phyloP scores from a whole-genome alignment of 2,797 vertebrate genomes.

The Pristis pectinata region DNA sequence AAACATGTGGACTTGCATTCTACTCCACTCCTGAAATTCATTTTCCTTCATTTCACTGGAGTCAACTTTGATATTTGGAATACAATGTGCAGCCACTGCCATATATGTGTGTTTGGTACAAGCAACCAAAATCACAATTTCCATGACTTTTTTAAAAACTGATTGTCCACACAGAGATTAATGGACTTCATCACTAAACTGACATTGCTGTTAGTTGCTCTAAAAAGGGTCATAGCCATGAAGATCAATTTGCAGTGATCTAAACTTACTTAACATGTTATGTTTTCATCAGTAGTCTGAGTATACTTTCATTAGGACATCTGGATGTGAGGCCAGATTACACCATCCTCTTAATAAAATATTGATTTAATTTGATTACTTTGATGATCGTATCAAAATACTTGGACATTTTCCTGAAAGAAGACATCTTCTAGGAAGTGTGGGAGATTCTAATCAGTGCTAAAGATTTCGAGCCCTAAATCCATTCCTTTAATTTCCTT shows the following conservation, averaged over 20 bases:
- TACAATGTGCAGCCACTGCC: too few species aligned
- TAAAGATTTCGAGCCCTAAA: background rate
- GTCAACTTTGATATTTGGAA: too few species aligned
- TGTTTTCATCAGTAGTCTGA: background rate
- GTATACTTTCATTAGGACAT: background rate
- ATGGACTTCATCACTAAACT: background rate
- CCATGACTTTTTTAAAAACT: too few species aligned
- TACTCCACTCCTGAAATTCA: too few species aligned
- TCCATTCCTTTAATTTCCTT: background rate
- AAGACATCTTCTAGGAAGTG: background rate
- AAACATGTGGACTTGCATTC: too few species aligned
- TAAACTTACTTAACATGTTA: background rate
- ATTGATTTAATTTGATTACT: background rate
- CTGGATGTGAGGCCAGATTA: background rate
- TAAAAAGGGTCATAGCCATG: background rate
- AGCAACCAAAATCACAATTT: too few species aligned
- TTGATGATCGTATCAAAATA: background rate
- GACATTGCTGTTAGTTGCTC: background rate
- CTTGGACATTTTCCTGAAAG: background rate
- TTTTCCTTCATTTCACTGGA: too few species aligned
- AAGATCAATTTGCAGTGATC: background rate
- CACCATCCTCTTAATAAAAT: background rate
- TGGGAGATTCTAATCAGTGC: background rate
- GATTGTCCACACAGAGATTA: background rate
- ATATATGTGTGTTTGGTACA: too few species aligned